Conservation (phyloP, 2,888 invertebrate genomes). For the Aspidiotus destructor region DNA sequence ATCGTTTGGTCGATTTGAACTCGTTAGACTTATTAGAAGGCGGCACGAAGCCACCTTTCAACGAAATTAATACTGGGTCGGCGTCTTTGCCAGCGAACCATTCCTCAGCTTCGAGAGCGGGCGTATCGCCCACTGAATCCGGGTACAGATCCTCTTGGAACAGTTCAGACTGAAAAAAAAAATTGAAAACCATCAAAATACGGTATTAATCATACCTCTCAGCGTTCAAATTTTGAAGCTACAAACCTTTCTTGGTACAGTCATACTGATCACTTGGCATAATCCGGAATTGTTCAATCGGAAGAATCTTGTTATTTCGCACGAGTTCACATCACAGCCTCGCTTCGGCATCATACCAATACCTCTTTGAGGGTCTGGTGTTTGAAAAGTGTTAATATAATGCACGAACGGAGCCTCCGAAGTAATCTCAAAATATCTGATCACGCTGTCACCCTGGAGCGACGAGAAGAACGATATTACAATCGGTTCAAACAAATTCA, state of each 20-base stretch:
- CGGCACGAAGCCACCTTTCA: constrained; percentile 67
- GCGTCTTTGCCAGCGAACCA: constrained; percentile 83
- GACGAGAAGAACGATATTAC: not conserved
- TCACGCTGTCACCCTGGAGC: constrained; percentile 81
- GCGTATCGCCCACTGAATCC: constrained; percentile 82
- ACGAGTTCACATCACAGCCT: constrained; percentile 85
- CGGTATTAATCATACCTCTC: too few relatives aligned
- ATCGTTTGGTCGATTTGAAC: constrained; percentile 65
- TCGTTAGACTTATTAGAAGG: constrained; percentile 50
- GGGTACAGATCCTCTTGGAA: constrained; percentile 97
- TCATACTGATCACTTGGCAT: constrained; percentile 95
- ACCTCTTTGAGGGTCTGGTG: constrained; percentile 94
- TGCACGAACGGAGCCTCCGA: constrained; percentile 90
- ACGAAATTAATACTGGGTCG: constrained; percentile 81
- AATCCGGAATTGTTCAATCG: constrained; percentile 87
- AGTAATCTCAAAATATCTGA: constrained; percentile 87
- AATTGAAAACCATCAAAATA: not conserved
- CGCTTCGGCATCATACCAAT: constrained; percentile 97
- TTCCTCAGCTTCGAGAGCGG: constrained; percentile 81
- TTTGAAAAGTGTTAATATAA: constrained; percentile 94
- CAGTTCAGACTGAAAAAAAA: constrained; percentile 62
- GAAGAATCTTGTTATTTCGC: constrained; percentile 93
- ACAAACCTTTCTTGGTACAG: constrained; percentile 80
- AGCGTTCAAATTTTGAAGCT: too few relatives aligned
- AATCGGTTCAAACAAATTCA: not conserved